Evolutionary conservation across 64 coral and sea anemone genomes (phyloP), one percentile per base, ranked within the genome.

Genomic region (Montipora cactus): DNA sequence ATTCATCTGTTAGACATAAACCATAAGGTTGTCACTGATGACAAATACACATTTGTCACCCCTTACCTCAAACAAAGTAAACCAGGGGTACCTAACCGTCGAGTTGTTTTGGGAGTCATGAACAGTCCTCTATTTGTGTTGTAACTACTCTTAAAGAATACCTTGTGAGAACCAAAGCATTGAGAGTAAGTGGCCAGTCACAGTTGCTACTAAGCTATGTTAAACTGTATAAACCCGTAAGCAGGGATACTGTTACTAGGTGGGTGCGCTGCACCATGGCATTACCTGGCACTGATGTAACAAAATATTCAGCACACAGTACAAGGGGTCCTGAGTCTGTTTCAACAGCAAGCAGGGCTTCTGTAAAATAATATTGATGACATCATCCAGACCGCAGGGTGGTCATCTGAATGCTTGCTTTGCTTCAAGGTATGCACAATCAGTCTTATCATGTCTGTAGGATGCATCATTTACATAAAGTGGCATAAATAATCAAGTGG

Each of bases 161-260:
- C n/a, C 70, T 74, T 74, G 9, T 9, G 3, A 74, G 70, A 74
- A 74, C 70, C 21, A 74, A 74, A 74, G 16, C 21, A 74, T 5
- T 74, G 70, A 22, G 70, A 74, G 5, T 5, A 19, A 18, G 67
- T 16, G 18, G n/a, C 85, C 37, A 88, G 18, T 25, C 85, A 47
- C 44, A 75, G 85, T 14, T 88, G 49, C 22, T 88, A 28, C n/a
- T 88, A n/a, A 88, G 85, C 55, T 88, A 76, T n/a, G 70, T 75
- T 23, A 51, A 75, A 51, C 71, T 70, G 9, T 75, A 52, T 57
- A 88, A 75, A 19, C 69, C 85, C 4, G 58, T 86, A 44, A 67
- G 58, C 67, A 86, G 82, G 15, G 82, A 70, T 49, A 86, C 82
- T 10, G 25, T 86, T 10, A 46, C 82, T 44, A 75, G 87, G 37